Conservation (phyloP, 2,888 invertebrate genomes). For the Eulithis testata region DNA sequence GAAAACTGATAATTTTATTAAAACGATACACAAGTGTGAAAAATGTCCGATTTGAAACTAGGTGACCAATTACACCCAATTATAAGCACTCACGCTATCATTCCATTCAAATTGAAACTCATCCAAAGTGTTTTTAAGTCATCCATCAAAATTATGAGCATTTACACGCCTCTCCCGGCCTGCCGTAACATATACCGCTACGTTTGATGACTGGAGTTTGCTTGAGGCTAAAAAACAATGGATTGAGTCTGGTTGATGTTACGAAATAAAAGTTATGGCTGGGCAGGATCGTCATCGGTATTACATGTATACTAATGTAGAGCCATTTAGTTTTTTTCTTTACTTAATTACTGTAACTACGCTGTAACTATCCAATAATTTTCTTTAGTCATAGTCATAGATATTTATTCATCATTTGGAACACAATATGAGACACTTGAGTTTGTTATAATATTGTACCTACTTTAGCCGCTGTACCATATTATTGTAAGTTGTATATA, state of each 20-base stretch:
- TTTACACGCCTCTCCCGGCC: constrained; percentile 54
- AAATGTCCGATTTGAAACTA: constrained; percentile 28
- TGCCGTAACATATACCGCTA: constrained; percentile 53
- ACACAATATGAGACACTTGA: no score
- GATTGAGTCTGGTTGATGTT: neutral
- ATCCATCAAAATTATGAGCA: constrained; percentile 69
- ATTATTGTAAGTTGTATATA: no score
- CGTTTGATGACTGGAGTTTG: constrained; percentile 39
- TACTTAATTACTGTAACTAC: no score
- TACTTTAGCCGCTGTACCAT: no score
- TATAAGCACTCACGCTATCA: constrained; percentile 25
- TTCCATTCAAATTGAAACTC: constrained; percentile 17
- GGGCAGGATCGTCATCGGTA: neutral
- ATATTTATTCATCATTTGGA: no score
- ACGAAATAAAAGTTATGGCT: constrained; percentile 1
- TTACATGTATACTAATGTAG: neutral
- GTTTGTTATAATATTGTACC: no score
- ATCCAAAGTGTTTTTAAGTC: constrained; percentile 39
- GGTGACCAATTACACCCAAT: constrained; percentile 29
- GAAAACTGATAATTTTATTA: neutral
- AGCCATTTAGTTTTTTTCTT: no score
- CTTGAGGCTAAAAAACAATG: constrained; percentile 21
- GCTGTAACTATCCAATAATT: no score
- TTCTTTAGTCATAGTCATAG: no score
- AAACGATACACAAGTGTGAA: constrained; percentile 31